phyloP scores from a whole-genome alignment of 2,113 vertebrate genomes.

The Polypterus bichir region DNA sequence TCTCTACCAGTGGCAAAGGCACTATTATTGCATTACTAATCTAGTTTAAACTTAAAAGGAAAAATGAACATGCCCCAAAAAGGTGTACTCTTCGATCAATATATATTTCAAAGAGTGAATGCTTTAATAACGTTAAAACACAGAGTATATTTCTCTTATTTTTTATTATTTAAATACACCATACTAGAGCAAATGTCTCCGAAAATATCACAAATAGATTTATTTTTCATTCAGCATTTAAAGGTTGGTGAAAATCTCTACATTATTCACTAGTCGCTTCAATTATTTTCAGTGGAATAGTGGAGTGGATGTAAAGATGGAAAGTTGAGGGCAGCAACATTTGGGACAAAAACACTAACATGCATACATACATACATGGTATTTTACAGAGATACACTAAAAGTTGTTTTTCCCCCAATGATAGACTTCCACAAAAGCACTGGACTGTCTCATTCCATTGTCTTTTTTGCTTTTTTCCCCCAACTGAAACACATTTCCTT shows the following conservation, averaged over 20 bases:
- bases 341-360: constrained; percentile 89
- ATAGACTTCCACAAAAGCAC: constrained; percentile 88
- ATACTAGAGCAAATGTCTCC: constrained; percentile 99
- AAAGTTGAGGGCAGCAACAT: constrained; percentile 74
- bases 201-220: constrained; percentile 99
- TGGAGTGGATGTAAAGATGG: constrained; percentile 29
- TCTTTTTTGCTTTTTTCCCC: constrained; percentile 53
- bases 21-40: too few relatives aligned
- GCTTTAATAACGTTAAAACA: constrained; percentile 23
- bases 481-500: constrained; percentile 79
- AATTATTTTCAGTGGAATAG: constrained; percentile 38
- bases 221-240: constrained; percentile 97
- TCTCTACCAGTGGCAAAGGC: too few relatives aligned
- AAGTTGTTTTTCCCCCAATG: constrained; percentile 65
- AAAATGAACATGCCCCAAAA: too few relatives aligned
- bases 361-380: constrained; percentile 97
- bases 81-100: too few relatives aligned
- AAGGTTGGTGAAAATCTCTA: constrained; percentile 88
- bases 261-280: constrained; percentile 76
- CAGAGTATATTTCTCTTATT: constrained; percentile 64
- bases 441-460: constrained; percentile 68
- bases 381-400: constrained; percentile 98
- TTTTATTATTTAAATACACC: constrained; percentile 99
- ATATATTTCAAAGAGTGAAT: too few relatives aligned
- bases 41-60: too few relatives aligned